Evolutionary conservation across 2,113 vertebrate genomes (phyloP), one percentile per base, ranked within the genome.

Genomic region (Gyps fulvus): DNA sequence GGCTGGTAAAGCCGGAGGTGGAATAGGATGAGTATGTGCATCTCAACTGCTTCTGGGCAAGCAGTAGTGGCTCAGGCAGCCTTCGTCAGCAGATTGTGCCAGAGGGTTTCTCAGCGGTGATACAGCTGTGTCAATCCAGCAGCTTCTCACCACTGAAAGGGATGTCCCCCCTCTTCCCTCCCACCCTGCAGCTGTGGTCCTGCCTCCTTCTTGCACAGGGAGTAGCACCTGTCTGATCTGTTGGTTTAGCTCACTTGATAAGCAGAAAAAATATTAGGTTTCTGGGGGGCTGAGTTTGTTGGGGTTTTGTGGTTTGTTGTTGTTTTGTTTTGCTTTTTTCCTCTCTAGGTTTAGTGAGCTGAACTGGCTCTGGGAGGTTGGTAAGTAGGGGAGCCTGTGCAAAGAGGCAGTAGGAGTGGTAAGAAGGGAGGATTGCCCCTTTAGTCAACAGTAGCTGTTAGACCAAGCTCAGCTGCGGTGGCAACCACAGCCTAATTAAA

Each of bases 371-470:
- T 27, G 36, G 49, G 38, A 83, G 40, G 23, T 6, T 65, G 80
- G 40, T 15, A 25, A 63, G 47, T 25, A 29, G 59, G n/a, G 57
- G 22, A 96, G 47, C 40, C 54, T 2, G 1, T 54, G 54, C 70
- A 71, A 63, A 74, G 42, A 63, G 42, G 20, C 2, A 4, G 76
- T 32, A 57, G 61, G 47, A 55, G 42, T 55, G 77, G 32, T 0
- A 0, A 79, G 69, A 62, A 89, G 43, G 47, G 50, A 81, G 49
- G 20, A n/a, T 72, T 93, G 40, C 87, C 70, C 45, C 65, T 95
- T 78, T 55, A 76, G 81, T 82, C 91, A 93, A 34, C 87, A 91
- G 73, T 73, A 82, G 76, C 86, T 96, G 89, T 91, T 82, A 94
- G 81, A 79, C 73, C 57, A 77, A 87, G 58, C 66, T 94, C 65